A percentile compares a stretch with the other conserved stretches of the same genome.
These are phyloP conservation scores for Mellilla xanthometata DNA, from an alignment of 2,888 invertebrate species.

Conservation along the genomic window DNA sequence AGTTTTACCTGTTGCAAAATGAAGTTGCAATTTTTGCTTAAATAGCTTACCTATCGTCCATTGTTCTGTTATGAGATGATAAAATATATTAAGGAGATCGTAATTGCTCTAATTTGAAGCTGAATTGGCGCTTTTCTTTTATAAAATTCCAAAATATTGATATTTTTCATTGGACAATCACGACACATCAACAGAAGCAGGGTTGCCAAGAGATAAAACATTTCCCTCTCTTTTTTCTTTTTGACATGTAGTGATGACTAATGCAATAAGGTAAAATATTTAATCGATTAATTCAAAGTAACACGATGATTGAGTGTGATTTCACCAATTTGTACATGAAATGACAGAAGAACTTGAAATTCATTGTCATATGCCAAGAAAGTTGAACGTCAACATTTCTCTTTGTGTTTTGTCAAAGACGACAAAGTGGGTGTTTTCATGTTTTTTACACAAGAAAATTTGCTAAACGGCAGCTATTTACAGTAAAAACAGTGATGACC, in stretches of 20 bases:
- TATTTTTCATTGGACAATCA: constrained; percentile 75
- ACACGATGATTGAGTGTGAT: too few species aligned
- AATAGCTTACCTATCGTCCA: constrained; percentile 71
- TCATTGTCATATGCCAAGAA: too few species aligned
- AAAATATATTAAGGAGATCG: constrained; percentile 53
- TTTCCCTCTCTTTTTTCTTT: constrained; percentile 33
- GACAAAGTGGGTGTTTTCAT: constrained; percentile 50
- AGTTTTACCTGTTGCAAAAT: constrained; percentile 70
- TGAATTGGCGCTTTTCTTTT: constrained; percentile 68
- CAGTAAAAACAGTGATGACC: constrained; percentile 57
- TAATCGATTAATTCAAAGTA: too few species aligned
- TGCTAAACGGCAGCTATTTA: constrained; percentile 38
- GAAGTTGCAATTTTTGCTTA: constrained; percentile 43
- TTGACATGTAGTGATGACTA: neutral
- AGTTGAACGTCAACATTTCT: too few species aligned
- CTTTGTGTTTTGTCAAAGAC: too few species aligned
- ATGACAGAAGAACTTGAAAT: too few species aligned
- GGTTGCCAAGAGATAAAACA: constrained; percentile 55
- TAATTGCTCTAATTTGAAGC: constrained; percentile 54
- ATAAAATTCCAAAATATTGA: constrained; percentile 77
- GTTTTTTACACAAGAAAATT: constrained; percentile 38
- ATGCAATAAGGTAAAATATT: too few species aligned
- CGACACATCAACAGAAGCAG: constrained; percentile 79
- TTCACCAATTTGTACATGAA: too few species aligned
- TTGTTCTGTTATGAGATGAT: constrained; percentile 61